Evolutionary conservation across 2,797 vertebrate species (phyloP).

Genomic region (Rhinophrynus dorsalis): DNA sequence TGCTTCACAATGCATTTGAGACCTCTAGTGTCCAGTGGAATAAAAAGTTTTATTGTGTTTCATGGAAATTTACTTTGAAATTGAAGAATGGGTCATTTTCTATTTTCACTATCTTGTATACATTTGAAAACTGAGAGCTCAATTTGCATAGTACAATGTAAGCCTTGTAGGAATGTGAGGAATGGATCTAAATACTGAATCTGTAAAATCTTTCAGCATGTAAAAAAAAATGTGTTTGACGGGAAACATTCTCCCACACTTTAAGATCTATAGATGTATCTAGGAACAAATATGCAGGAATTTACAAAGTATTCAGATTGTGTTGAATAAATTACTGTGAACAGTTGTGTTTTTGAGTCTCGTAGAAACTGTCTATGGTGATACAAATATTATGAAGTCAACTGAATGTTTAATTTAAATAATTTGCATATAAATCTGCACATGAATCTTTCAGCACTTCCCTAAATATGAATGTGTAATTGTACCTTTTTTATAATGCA

Average conservation of each 20-base stretch:
- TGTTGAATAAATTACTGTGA: slow-evolving; percentile 16
- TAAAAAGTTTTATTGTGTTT: too few relatives aligned
- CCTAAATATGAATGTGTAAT: not conserved
- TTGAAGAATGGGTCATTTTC: too few relatives aligned
- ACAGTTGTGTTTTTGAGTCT: not conserved
- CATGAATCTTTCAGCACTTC: not conserved
- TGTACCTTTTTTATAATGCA: not conserved
- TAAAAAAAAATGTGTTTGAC: too few relatives aligned
- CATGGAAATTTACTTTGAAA: too few relatives aligned
- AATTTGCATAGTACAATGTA: not conserved
- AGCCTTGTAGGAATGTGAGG: not conserved
- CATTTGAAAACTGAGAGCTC: too few relatives aligned
- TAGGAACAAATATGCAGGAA: not conserved
- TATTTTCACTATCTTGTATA: too few relatives aligned
- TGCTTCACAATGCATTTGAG: too few relatives aligned
- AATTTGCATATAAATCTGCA: not conserved
- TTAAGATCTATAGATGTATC: not conserved
- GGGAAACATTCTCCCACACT: too few relatives aligned
- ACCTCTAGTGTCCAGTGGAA: too few relatives aligned
- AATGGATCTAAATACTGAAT: too few relatives aligned
- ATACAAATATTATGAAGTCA: not conserved
- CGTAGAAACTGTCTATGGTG: not conserved
- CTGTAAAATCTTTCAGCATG: too few relatives aligned
- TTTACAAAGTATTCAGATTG: slow-evolving; percentile 16
- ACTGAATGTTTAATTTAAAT: too few relatives aligned